Evolutionary conservation across 2,888 invertebrate species (phyloP).

Genomic region (Caenorhabditis doughertyi): DNA sequence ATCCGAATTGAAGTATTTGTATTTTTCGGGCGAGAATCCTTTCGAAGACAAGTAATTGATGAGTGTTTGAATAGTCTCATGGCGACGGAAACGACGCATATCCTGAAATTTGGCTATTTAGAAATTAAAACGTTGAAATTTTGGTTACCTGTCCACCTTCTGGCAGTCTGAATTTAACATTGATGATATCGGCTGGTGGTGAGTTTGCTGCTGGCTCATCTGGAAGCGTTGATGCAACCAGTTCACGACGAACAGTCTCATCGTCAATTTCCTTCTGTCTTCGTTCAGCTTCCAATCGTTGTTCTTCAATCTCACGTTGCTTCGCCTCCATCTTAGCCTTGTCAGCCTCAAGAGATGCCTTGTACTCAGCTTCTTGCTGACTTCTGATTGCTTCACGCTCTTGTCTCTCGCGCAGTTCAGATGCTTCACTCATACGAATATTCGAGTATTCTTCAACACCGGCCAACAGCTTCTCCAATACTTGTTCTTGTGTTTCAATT

Average conservation of each 20-base stretch:
- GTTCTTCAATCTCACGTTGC: conserved; percentile 67
- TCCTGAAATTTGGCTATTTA: conserved; percentile 37
- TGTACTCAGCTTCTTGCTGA: conserved; percentile 78
- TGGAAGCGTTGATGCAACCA: conserved; percentile 70
- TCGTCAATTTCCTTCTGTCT: conserved; percentile 59
- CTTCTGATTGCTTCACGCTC: conserved; percentile 77
- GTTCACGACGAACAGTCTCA: conserved; percentile 57
- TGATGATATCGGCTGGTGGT: conserved; percentile 62
- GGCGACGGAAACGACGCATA: conserved; percentile 76
- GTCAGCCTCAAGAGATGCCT: conserved; percentile 76
- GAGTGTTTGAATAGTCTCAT: conserved; percentile 70
- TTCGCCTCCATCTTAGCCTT: conserved; percentile 74
- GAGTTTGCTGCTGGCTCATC: conserved; percentile 73
- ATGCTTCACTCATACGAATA: conserved; percentile 63
- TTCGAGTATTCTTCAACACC: conserved; percentile 73
- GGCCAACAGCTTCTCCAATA: conserved; percentile 73
- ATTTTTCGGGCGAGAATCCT: conserved; percentile 74
- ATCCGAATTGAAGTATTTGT: conserved; percentile 79
- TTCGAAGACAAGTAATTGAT: conserved; percentile 75
- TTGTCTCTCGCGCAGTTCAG: conserved; percentile 70
- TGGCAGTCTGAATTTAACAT: conserved; percentile 78
- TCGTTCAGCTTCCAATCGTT: conserved; percentile 64
- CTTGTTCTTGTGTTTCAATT: conserved; percentile 65
- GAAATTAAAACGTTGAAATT: not conserved
- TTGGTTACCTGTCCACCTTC: conserved; percentile 70